These are phyloP conservation scores for Phalanger gymnotis DNA, from an alignment of 2,797 vertebrate species.

Conservation along the genomic window DNA sequence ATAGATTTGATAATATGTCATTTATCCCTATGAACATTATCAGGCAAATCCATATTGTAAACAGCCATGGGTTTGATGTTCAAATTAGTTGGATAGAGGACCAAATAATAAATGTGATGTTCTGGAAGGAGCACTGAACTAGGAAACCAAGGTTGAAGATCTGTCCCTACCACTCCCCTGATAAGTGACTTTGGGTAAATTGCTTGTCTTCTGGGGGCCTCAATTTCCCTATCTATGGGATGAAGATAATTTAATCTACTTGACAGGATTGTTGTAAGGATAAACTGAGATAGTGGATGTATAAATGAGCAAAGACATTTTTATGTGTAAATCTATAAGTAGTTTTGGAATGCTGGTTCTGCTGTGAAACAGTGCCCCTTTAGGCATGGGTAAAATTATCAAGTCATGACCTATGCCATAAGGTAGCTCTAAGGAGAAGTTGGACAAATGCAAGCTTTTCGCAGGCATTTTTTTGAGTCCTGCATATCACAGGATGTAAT, in stretches of 20 bases:
- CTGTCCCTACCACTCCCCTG: background rate
- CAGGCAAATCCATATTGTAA: background rate
- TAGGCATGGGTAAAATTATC: background rate
- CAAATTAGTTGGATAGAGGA: background rate
- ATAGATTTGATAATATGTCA: background rate
- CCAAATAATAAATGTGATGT: background rate
- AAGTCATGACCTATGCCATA: background rate
- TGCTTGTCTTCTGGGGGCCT: background rate
- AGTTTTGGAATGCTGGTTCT: slow-evolving; percentile 1
- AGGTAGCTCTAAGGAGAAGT: background rate
- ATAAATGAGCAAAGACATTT: background rate
- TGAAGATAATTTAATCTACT: background rate
- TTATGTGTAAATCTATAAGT: background rate
- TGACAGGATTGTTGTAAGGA: background rate
- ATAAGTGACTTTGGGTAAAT: background rate
- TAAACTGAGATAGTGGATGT: background rate
- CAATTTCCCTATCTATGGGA: background rate
- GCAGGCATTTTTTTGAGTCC: background rate
- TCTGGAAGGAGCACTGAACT: background rate
- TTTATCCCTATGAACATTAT: background rate
- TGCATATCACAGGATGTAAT: slow-evolving; percentile 7
- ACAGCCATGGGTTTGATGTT: background rate
- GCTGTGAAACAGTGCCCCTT: background rate
- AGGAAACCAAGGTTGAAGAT: background rate
- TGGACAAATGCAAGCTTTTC: background rate